phyloP scores from a whole-genome alignment of 2,888 invertebrate species.

The Corythucha ciliata region DNA sequence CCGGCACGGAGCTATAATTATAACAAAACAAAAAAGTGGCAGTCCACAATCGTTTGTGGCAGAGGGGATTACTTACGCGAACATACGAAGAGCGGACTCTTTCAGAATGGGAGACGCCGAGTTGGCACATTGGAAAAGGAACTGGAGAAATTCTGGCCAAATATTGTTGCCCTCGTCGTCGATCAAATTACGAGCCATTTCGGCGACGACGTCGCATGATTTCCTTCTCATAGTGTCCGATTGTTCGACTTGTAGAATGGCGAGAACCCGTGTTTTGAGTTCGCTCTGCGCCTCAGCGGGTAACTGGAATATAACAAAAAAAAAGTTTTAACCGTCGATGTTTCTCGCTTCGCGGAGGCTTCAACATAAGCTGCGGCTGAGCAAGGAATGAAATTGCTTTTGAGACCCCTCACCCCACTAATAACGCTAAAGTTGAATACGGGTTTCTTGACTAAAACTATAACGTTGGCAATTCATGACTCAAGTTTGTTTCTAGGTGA shows the following conservation, averaged over 20 bases:
- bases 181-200: conserved; percentile 85
- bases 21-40: neutral
- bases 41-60: neutral
- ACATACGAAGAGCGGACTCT: conserved; percentile 89
- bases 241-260: conserved; percentile 76
- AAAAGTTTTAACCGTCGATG: too few relatives aligned
- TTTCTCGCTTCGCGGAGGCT: too few relatives aligned
- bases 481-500: too few relatives aligned
- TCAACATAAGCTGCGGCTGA: too few relatives aligned
- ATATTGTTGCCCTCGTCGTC: conserved; percentile 93
- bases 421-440: too few relatives aligned
- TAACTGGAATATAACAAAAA: conserved; percentile 44
- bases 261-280: conserved; percentile 75
- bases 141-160: conserved; percentile 89
- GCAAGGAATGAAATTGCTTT: too few relatives aligned
- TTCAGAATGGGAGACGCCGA: conserved; percentile 72
- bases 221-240: conserved; percentile 71
- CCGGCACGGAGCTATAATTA: conserved; percentile 70
- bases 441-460: too few relatives aligned
- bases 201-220: conserved; percentile 89
- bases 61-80: conserved; percentile 58
- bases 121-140: conserved; percentile 89
- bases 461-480: too few relatives aligned
- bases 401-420: too few relatives aligned
- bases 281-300: conserved; percentile 72